Evolutionary conservation across 2,113 vertebrate genomes (phyloP).

Genomic region (human (Homo sapiens)): DNA sequence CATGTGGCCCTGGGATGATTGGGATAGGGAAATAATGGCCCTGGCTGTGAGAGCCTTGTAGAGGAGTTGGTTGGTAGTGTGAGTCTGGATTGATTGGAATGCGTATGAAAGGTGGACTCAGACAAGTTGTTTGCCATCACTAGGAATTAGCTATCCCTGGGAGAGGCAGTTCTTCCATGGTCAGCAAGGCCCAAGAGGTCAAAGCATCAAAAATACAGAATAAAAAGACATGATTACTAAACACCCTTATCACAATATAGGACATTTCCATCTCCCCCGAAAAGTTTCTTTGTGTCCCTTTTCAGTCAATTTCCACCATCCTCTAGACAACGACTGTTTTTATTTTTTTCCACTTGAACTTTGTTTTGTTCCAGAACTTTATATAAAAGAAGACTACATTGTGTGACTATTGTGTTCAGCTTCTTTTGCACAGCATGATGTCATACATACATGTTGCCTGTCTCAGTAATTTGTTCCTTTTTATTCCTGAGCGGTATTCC

Average conservation of each 20-base stretch:
- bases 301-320: neutral
- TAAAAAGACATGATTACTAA: neutral
- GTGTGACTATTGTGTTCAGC: neutral
- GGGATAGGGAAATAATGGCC: neutral
- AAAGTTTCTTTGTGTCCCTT: neutral
- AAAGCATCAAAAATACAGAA: slow-evolving; percentile 8
- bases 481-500: neutral
- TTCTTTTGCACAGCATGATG: neutral
- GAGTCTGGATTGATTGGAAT: neutral
- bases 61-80: neutral
- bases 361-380: neutral
- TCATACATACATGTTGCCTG: neutral
- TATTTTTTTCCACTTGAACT: neutral
- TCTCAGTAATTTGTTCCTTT: neutral
- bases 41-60: neutral
- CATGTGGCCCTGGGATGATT: neutral
- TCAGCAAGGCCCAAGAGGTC: neutral
- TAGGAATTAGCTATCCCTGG: neutral
- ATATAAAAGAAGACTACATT: neutral
- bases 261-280: neutral
- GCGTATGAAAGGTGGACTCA: neutral
- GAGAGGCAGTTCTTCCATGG: neutral
- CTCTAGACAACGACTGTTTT: neutral
- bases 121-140: neutral
- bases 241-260: neutral